Conservation (phyloP, 2,888 invertebrate species). For the Aporophyla lueneburgensis region DNA sequence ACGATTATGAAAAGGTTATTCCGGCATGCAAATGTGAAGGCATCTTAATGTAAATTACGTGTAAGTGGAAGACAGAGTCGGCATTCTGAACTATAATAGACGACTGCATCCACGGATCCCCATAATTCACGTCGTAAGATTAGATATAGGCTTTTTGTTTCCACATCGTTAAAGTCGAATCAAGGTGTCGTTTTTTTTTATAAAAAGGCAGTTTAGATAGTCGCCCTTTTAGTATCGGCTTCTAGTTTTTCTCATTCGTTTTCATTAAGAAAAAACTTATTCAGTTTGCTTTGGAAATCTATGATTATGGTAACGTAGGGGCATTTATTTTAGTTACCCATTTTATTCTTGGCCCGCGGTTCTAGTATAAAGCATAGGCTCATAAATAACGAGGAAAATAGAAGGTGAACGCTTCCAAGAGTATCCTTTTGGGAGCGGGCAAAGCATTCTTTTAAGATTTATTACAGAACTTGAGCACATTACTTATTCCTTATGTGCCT, state of each 20-base stretch:
- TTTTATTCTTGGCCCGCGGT: conserved; percentile 89
- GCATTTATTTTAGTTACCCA: conserved; percentile 89
- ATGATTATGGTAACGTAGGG: conserved; percentile 86
- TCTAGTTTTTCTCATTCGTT: conserved; percentile 81
- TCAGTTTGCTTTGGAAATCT: conserved; percentile 80
- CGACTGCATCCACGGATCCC: conserved; percentile 77
- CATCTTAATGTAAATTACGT: conserved; percentile 88
- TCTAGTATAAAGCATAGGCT: conserved; percentile 89
- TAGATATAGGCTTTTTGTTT: conserved; percentile 84
- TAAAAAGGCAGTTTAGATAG: conserved; percentile 74
- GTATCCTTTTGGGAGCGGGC: conserved; percentile 90
- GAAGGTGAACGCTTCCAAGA: conserved; percentile 90
- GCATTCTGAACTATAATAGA: conserved; percentile 81
- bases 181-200: conserved; percentile 63
- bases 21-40: conserved; percentile 86
- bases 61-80: conserved; percentile 83
- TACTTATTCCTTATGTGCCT: conserved; percentile 90
- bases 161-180: conserved; percentile 72
- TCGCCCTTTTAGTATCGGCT: conserved; percentile 70
- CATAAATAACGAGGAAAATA: conserved; percentile 90
- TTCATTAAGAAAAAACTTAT: conserved; percentile 82
- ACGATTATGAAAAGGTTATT: conserved; percentile 88
- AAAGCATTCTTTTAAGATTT: conserved; percentile 91
- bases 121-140: conserved; percentile 85
- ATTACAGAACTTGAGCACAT: conserved; percentile 90